Conservation (phyloP, 2,113 vertebrate species). For the Ramphastos sulfuratus region DNA sequence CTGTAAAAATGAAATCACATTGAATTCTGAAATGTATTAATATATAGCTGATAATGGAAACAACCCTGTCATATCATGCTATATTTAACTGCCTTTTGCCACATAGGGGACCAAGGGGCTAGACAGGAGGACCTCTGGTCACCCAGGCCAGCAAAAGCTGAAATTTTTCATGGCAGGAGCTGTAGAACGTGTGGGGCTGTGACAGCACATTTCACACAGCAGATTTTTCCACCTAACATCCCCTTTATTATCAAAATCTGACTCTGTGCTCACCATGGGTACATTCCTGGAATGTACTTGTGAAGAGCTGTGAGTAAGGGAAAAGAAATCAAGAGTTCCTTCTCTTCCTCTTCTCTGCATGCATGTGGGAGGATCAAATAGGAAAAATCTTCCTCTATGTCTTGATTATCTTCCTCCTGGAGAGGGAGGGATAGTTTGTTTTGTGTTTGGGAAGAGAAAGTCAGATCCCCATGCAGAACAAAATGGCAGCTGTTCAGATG, state of each 20-base stretch:
- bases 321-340: background rate
- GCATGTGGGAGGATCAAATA: background rate
- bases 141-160: background rate
- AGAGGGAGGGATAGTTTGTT: background rate
- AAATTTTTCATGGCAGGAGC: background rate
- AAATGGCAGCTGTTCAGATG: background rate
- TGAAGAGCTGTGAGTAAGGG: background rate
- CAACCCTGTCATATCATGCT: background rate
- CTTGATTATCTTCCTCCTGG: background rate
- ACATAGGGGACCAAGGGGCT: background rate
- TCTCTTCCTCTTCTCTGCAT: background rate
- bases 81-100: background rate
- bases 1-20: background rate
- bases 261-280: rapidly evolving
- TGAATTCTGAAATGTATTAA: background rate
- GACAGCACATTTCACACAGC: rapidly evolving
- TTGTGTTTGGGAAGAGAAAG: background rate
- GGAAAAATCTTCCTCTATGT: background rate
- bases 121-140: background rate
- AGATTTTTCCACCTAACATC: background rate
- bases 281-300: background rate
- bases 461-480: too few relatives aligned
- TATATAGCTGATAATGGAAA: background rate
- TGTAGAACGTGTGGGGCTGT: background rate
- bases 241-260: rapidly evolving